phyloP scores from a whole-genome alignment of 2,888 invertebrate species.

The Lamellibrachia satsuma region DNA sequence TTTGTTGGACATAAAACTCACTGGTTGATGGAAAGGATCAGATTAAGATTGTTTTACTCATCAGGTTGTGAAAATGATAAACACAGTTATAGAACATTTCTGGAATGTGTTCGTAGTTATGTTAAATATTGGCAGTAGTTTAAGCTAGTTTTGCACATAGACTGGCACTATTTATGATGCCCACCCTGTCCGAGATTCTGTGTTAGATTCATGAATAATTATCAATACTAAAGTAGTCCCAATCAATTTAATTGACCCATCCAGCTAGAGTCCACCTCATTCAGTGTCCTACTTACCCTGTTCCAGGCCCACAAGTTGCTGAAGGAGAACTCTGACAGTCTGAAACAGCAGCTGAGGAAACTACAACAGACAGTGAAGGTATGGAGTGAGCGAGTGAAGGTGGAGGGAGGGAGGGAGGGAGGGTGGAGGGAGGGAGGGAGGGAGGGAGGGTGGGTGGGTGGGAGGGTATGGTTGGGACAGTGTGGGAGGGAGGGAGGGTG shows the following conservation, averaged over 20 bases:
- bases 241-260: neutral
- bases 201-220: too few relatives aligned
- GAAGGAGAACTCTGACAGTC: conserved; percentile 35
- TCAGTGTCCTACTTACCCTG: neutral
- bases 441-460: neutral
- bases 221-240: too few relatives aligned
- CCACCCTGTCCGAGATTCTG: too few relatives aligned
- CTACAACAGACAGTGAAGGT: conserved; percentile 29
- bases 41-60: neutral
- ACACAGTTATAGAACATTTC: neutral
- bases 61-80: neutral
- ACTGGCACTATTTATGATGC: too few relatives aligned
- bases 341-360: conserved; percentile 31
- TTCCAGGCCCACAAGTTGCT: conserved; percentile 38
- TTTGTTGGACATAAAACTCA: neutral
- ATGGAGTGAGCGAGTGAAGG: neutral
- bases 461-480: too few relatives aligned
- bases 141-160: too few relatives aligned
- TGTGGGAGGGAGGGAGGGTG: neutral
- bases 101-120: neutral
- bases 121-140: too few relatives aligned
- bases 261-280: neutral
- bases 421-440: neutral
- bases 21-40: neutral
- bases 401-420: neutral